Evolutionary conservation across 1,140 invertebrate species (phyloP).

Genomic region (Hestina assimilis): DNA sequence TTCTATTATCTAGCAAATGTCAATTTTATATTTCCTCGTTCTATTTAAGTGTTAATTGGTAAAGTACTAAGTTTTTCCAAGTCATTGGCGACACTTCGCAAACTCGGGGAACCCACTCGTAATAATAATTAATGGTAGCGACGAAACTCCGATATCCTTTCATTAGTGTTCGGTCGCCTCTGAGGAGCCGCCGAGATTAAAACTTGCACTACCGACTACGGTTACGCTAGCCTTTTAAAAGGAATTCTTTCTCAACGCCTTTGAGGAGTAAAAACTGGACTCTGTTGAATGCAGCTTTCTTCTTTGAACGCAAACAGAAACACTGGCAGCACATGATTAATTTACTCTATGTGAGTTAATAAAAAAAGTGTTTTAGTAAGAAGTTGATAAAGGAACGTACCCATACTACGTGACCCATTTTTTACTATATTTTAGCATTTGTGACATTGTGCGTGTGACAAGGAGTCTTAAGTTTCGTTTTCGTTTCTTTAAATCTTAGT

Average conservation of each 20-base stretch:
- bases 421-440: too few species aligned
- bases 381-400: too few species aligned
- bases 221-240: constrained; percentile 52
- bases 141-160: constrained; percentile 73
- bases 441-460: too few species aligned
- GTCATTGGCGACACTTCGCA: constrained; percentile 54
- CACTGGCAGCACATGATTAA: too few species aligned
- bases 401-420: too few species aligned
- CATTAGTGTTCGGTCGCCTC: constrained; percentile 62
- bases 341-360: too few species aligned
- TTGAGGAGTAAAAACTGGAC: constrained; percentile 46
- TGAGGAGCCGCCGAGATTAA: constrained; percentile 62
- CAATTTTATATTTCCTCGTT: not conserved
- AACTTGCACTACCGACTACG: constrained; percentile 57
- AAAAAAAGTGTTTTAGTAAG: too few species aligned
- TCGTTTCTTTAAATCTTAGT: too few species aligned
- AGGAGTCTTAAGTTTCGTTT: too few species aligned
- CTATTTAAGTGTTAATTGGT: constrained; percentile 48
- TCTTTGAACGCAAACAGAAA: constrained; percentile 31
- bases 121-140: constrained; percentile 75
- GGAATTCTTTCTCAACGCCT: constrained; percentile 39
- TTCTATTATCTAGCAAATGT: constrained; percentile 1
- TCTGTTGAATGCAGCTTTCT: constrained; percentile 35
- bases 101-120: constrained; percentile 61
- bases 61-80: constrained; percentile 55